These are phyloP conservation scores for Limnothrissa miodon DNA, from an alignment of 2,113 vertebrate genomes.

Conservation along the genomic window DNA sequence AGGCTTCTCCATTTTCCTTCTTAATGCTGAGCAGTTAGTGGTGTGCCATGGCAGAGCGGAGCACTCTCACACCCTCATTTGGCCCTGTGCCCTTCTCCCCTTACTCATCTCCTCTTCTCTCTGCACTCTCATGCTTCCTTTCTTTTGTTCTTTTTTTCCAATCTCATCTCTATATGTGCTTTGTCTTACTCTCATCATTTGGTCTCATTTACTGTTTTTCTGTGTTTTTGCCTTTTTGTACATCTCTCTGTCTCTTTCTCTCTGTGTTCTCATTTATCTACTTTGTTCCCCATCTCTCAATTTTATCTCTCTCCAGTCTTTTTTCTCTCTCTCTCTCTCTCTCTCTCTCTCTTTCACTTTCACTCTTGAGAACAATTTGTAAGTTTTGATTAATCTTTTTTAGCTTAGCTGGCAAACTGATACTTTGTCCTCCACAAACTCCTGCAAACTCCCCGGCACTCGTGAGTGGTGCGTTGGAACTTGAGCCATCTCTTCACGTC, in stretches of 20 bases:
- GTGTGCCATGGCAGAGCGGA: not conserved
- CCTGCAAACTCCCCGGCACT: not conserved
- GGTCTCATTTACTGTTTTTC: not conserved
- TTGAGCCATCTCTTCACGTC: not conserved
- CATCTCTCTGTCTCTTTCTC: not conserved
- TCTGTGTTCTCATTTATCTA: not conserved
- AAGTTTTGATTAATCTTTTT: not conserved
- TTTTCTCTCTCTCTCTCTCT: too few species aligned
- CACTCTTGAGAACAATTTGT: not conserved
- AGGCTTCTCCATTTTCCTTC: not conserved
- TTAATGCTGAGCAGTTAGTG: not conserved
- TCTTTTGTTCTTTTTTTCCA: not conserved
- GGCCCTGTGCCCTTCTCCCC: not conserved
- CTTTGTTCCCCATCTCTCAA: not conserved
- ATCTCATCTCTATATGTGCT: not conserved
- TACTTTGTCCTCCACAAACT: not conserved
- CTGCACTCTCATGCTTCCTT: not conserved
- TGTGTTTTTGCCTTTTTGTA: not conserved
- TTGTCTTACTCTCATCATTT: not conserved
- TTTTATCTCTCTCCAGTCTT: not conserved
- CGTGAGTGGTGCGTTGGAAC: not conserved
- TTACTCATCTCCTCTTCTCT: not conserved
- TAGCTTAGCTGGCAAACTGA: not conserved
- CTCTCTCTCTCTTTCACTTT: not conserved
- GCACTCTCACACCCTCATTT: not conserved